Evolutionary conservation across 1,140 invertebrate genomes (phyloP), one percentile per base, ranked within the genome.

Genomic region (Bradysia coprophila): DNA sequence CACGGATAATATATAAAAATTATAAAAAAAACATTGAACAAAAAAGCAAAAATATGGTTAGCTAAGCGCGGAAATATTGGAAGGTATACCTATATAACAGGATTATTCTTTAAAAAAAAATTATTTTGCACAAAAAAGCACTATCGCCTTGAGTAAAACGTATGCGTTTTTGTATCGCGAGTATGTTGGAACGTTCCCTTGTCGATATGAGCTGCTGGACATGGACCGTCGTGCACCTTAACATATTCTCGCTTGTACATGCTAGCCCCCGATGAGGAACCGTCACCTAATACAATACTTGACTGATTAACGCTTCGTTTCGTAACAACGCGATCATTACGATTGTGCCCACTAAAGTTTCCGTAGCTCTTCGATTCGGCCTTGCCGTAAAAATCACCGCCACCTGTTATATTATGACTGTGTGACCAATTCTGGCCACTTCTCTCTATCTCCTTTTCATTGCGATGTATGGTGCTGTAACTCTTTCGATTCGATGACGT

Each of bases 101-200:
- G n/a, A n/a, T n/a, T n/a, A n/a, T n/a, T n/a, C n/a, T n/a, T n/a
- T n/a, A n/a, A n/a, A n/a, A n/a, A n/a, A n/a, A n/a, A n/a, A n/a
- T n/a, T n/a, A n/a, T n/a, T n/a, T n/a, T n/a, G n/a, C n/a, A n/a
- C n/a, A n/a, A n/a, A n/a, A n/a, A n/a, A n/a, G n/a, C n/a, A n/a
- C n/a, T n/a, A n/a, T n/a, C n/a, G n/a, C n/a, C n/a, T 28, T 28
- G 24, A 20, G 18, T 18, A 88, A 55, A 85, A 87, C 54, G 83
- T 84, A 53, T 87, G 83, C 52, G 81, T 76, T 37, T 72, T 75
- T 1, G 82, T 82, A 54, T 85, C 80, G 45, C 82, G 70, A 2
- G 81, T 82, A 50, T 85, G 81, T 55, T 81, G 81, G 56, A 81
- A 87, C 16, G 77, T 76, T 36, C 78, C 72, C 44, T 73, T 68